Percentiles rank a stretch among this genome's conserved stretches.
These are phyloP conservation scores for Sinotaia quadrata DNA, from an alignment of 2,888 invertebrate species.

Conservation along the genomic window DNA sequence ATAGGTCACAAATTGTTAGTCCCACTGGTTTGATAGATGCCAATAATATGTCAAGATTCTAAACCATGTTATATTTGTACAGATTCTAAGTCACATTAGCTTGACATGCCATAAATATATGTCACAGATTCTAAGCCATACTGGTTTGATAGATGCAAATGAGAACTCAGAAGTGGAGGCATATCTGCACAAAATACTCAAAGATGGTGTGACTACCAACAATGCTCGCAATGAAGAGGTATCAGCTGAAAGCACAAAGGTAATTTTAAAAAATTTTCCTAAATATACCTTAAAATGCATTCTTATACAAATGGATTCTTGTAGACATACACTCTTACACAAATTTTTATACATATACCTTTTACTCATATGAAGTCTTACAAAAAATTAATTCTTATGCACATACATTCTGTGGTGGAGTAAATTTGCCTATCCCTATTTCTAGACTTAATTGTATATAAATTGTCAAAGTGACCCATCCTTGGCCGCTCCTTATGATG, in stretches of 20 bases:
- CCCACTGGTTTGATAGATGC: too few relatives aligned
- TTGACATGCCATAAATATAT: too few relatives aligned
- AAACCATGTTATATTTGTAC: background rate
- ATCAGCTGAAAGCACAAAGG: constrained; percentile 37
- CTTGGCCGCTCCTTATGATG: too few relatives aligned
- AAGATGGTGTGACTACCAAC: constrained; percentile 46
- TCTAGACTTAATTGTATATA: too few relatives aligned
- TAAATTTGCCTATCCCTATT: background rate
- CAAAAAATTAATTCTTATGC: background rate
- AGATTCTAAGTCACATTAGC: background rate
- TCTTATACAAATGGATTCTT: too few relatives aligned
- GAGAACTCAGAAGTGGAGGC: constrained; percentile 89
- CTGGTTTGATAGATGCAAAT: constrained; percentile 74
- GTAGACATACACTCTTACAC: too few relatives aligned
- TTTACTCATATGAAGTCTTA: too few relatives aligned
- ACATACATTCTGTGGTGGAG: background rate
- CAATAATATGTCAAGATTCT: background rate
- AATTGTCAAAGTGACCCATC: too few relatives aligned
- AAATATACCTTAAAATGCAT: background rate
- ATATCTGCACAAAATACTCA: constrained; percentile 80
- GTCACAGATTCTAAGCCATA: constrained; percentile 80
- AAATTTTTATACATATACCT: too few relatives aligned
- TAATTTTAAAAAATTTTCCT: background rate
- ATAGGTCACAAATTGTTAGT: too few relatives aligned
- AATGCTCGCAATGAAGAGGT: constrained; percentile 48